phyloP scores from a whole-genome alignment of 2,797 vertebrate genomes.

The Acomys russatus region DNA sequence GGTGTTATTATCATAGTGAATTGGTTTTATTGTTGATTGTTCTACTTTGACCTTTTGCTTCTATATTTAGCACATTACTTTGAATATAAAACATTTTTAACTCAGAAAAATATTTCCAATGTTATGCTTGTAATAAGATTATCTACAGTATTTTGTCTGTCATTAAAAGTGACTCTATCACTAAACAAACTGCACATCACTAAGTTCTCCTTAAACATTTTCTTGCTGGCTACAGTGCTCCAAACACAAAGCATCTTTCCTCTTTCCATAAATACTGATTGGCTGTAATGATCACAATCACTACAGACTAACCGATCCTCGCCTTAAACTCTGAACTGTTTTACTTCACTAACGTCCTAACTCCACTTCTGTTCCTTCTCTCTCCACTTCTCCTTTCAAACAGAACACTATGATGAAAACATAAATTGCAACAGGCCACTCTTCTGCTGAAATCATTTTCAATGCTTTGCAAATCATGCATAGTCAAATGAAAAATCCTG shows the following conservation, averaged over 20 bases:
- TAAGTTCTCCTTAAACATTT: neutral
- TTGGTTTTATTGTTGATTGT: neutral
- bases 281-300: neutral
- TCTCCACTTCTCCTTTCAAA: neutral
- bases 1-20: neutral
- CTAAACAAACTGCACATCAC: neutral
- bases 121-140: neutral
- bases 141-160: neutral
- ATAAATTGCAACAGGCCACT: neutral
- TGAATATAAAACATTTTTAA: neutral
- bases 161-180: neutral
- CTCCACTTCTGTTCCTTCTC: neutral
- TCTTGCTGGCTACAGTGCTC: neutral
- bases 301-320: neutral
- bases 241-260: neutral
- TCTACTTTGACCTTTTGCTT: neutral
- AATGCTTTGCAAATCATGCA: conserved; percentile 24
- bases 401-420: neutral
- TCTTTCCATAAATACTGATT: neutral
- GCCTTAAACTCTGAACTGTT: neutral
- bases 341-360: neutral
- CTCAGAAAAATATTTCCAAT: neutral
- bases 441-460: neutral
- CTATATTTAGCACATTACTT: neutral
- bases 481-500: neutral